Evolutionary conservation across 2,888 invertebrate species (phyloP), one percentile per base, ranked within the genome.

Genomic region (Eupithecia vulgata): DNA sequence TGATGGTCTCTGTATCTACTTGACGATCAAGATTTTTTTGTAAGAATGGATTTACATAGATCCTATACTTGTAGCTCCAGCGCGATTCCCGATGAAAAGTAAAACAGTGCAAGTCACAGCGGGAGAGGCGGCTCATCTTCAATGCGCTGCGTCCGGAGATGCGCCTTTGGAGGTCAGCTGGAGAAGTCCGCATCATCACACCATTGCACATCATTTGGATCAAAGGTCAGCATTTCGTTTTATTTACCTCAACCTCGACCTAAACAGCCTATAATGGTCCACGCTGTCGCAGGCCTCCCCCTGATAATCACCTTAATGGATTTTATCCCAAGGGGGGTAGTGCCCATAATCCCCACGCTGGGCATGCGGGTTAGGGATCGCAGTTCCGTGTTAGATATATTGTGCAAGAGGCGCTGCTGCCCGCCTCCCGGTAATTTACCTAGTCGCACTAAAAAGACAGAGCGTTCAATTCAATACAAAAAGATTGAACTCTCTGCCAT

Each of bases 121-220:
- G 70, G 97, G 97, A 1, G 97, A 97, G 81, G 96, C 97, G 75
- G 98, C 98, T 1, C 96, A 97, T 84, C 95, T 98, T 70, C 97
- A 98, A 83, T 98, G 98, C 89, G 97, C 97, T 59, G 97, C 97
- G 1, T 96, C 97, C 74, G 98, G 98, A n/a, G 98, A 98, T 88
- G 96, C 97, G 74, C 98, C 98, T 0, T 95, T 98, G 81, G 97
- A 97, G 88, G 97, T 98, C 79, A 96, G 96, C 87, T 98, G 98
- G 98, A 96, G 97, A 82, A 96, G 96, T 73, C 97, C 97, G 25
- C 97, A 97, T 85, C 96, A 96, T 84, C 94, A 94, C 81, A 94
- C 94, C 7, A 94, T 97, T 74, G 96, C 96, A 17, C 97, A 96
- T 84, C 96, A 96, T 77, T 94, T 96, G 81, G 97, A 97, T 86